phyloP scores from a whole-genome alignment of 2,113 vertebrate species.

The Donacobius atricapilla region DNA sequence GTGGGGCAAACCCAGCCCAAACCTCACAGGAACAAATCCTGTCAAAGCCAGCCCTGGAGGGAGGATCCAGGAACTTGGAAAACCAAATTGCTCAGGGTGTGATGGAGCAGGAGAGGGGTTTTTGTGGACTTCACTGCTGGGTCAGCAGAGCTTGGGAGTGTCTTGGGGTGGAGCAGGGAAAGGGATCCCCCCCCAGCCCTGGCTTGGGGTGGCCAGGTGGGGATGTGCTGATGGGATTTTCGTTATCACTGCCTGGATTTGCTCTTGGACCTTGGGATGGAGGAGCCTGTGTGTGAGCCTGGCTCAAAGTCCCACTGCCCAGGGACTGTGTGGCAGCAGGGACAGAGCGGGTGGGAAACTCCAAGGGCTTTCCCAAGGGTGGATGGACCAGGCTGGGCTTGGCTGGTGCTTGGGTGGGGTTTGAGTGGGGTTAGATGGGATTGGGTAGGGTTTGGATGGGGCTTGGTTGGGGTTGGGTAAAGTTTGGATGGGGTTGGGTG shows the following conservation, averaged over 20 bases:
- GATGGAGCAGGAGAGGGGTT: neutral
- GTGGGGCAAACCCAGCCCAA: neutral
- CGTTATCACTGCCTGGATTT: neutral
- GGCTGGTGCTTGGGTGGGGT: neutral
- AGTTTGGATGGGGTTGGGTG: neutral
- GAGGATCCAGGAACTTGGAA: neutral
- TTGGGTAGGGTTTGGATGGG: neutral
- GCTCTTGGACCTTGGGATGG: neutral
- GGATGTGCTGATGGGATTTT: neutral
- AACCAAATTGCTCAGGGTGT: neutral
- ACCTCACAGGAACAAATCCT: neutral
- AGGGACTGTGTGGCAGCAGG: neutral
- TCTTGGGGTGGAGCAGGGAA: neutral
- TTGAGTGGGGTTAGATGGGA: neutral
- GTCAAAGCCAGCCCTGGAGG: neutral
- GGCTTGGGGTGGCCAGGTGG: neutral
- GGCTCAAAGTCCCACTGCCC: neutral
- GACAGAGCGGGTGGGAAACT: neutral
- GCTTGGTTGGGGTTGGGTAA: neutral
- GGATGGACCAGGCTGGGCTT: neutral
- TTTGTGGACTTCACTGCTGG: neutral
- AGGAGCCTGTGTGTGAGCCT: neutral
- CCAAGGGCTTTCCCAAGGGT: rapidly evolving
- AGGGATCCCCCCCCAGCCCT: neutral
- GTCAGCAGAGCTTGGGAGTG: neutral